Percentiles rank a stretch among this genome's conserved stretches.
Conservation (phyloP, 2,888 invertebrate species). For the Stomorhina lunata region DNA sequence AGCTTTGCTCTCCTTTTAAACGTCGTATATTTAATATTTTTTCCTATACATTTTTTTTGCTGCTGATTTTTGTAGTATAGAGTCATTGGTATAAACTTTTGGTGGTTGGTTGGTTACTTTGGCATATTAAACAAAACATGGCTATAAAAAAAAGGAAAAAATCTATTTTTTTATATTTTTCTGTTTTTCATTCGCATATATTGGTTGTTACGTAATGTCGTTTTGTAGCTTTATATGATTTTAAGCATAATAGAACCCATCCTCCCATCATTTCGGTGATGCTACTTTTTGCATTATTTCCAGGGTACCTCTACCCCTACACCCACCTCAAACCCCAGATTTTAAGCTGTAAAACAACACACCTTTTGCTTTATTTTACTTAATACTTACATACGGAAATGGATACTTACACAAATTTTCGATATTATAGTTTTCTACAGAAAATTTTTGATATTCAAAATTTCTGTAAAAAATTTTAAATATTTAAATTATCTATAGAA, state of each 20-base stretch:
- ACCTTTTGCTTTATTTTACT: slow-evolving; percentile 35
- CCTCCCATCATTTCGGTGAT: neutral
- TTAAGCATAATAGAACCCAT: slow-evolving; percentile 9
- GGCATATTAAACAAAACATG: slow-evolving; percentile 57
- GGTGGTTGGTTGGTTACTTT: slow-evolving; percentile 62
- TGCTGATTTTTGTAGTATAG: slow-evolving; percentile 34
- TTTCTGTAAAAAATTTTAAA: no score
- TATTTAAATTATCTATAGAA: no score
- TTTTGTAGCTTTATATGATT: slow-evolving; percentile 59
- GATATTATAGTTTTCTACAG: no score
- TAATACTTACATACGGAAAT: no score
- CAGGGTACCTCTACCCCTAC: neutral
- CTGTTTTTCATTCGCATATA: slow-evolving; percentile 55
- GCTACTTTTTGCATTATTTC: neutral
- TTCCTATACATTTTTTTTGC: slow-evolving; percentile 25
- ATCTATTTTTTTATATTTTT: slow-evolving; percentile 29
- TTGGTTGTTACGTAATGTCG: slow-evolving; percentile 64
- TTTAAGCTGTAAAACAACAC: slow-evolving; percentile 4
- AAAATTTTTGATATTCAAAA: no score
- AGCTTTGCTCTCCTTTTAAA: slow-evolving; percentile 47
- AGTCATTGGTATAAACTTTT: slow-evolving; percentile 59
- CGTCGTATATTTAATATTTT: slow-evolving; percentile 28
- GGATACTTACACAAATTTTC: no score
- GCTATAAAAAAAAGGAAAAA: slow-evolving; percentile 6
- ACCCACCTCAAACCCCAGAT: slow-evolving; percentile 9